Percentiles rank a stretch among this genome's conserved stretches.
phyloP scores from a whole-genome alignment of 2,888 invertebrate species.

The Epiblema foenella region DNA sequence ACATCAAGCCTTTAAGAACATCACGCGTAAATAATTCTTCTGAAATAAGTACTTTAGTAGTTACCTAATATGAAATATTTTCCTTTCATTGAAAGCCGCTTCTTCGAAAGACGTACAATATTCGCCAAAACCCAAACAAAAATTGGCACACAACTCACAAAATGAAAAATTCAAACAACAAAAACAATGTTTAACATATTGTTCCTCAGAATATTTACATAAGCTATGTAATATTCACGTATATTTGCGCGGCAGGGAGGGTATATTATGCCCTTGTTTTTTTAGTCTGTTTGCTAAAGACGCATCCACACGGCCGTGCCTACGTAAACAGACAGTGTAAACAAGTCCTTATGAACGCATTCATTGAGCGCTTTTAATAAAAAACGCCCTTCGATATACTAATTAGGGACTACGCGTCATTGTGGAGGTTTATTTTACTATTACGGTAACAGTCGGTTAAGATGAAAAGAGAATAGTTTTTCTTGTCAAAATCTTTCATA shows the following conservation, averaged over 20 bases:
- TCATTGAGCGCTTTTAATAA: slow-evolving; percentile 66
- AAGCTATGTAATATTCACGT: slow-evolving; percentile 58
- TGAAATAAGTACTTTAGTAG: not conserved
- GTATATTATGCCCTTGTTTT: slow-evolving; percentile 80
- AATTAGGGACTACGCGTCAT: slow-evolving; percentile 24
- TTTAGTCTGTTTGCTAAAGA: slow-evolving; percentile 82
- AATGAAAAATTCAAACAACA: slow-evolving; percentile 64
- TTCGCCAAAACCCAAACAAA: slow-evolving; percentile 18
- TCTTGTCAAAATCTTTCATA: too few species aligned
- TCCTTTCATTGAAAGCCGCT: not conserved
- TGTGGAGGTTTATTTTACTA: slow-evolving; percentile 10
- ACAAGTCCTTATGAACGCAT: slow-evolving; percentile 79
- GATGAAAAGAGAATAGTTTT: too few species aligned
- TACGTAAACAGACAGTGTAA: slow-evolving; percentile 78
- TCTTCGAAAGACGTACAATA: not conserved
- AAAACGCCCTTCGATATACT: slow-evolving; percentile 56
- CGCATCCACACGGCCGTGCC: slow-evolving; percentile 80
- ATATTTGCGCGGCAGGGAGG: slow-evolving; percentile 55
- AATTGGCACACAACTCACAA: slow-evolving; percentile 17
- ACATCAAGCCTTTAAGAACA: too few species aligned
- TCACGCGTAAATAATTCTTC: not conserved
- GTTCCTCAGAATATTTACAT: slow-evolving; percentile 60
- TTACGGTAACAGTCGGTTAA: not conserved
- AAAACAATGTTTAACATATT: slow-evolving; percentile 63
- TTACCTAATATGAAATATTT: not conserved